Base-by-base conservation (phyloP, 2,888 invertebrate genomes). In the Euproctis similis region DNA sequence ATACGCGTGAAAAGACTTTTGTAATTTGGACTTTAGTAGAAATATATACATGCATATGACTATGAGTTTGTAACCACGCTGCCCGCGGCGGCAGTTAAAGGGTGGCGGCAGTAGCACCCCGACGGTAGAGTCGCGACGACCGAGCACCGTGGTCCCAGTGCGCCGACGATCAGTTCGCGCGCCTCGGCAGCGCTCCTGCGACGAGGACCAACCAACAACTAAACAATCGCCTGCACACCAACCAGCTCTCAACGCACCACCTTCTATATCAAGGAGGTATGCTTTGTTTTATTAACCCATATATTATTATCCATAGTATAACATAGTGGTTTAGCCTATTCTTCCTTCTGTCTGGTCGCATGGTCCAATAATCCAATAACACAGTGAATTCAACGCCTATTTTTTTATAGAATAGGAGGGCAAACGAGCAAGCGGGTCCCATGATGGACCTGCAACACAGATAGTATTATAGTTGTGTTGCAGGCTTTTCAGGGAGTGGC, bases 121-220 rank as follows among this genome's bases (percentile, higher is more conserved):
- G 16, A 80, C 87, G 36, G 71, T 84, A 34, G 87, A 90, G 87
- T 81, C 80, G 19, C 68, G 87, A 37, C 84, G 88, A 43, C 86
- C 89, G 31, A 91, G 91, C 74, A 85, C 88, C 26, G 90, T 87
- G 28, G 55, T 90, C 70, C 81, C 81, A 8, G 62, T 75, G 76
- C 54, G 89, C 65, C 68, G 91, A 74, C 73, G 88, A 82, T 67
- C 88, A 65, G 53, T 89, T 84, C 62, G 88, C 86, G 68, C 87
- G 86, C 69, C 75, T 78, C 68, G 94, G 8, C 94, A 94, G 62
- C 92, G 93, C 64, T 94, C 94, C 59, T 93, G 93, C 66, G 94
- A 94, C 57, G 94, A 94, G 47, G 94, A 94, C 59, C 50, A 72
- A 54, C 55, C 48, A 1, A 13, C 12, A 2, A 21, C 30, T 19